Evolutionary conservation across 2,797 vertebrate species (phyloP), one percentile per base, ranked within the genome.

Genomic region (Melanogrammus aeglefinus): DNA sequence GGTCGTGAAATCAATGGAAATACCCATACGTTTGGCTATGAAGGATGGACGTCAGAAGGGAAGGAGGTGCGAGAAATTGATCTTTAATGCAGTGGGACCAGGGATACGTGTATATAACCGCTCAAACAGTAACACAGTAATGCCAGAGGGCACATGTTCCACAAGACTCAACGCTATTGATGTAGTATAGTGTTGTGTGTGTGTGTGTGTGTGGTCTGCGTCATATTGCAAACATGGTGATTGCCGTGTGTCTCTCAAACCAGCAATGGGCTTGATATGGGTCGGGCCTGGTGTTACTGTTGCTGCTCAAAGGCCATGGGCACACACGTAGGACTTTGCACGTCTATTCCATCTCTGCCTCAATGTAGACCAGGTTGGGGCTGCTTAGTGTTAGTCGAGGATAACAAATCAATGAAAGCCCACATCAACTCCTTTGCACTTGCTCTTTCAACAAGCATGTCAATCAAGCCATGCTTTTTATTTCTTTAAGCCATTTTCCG

Each of bases 401-500:
- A n/a, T n/a, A 57, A 4, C 51, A 57, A n/a, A 21, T 57, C 51
- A 8, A n/a, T 57, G 4, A 5, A 57, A 18, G 51, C 8, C 51
- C 21, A 9, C 57, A n/a, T 24, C 57, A 36, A 7, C 57, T 9
- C 57, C 21, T 4, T 21, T 6, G 21, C 57, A 63, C 51, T 63
- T 63, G 57, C 21, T 63, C 18, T 2, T 24, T 57, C 51, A 51
- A 18, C 47, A 21, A 41, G 39, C 39, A 33, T 41, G 39, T 10
- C 7, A 9, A 39, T 39, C 38, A 29, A 70, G n/a, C 57, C 70
- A 79, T 79, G 27, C 7, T 1, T 35, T 8, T 72, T 1, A 31
- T 8, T 72, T 82, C 83, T 82, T 79, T 74, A 71, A 80, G 79
- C 63, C 75, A 7, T 86, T 86, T 78, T 33, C 72, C 51, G 85